Percentiles rank a stretch among this genome's conserved stretches.
These are phyloP conservation scores for Malthinus flaveolus DNA, from an alignment of 2,888 invertebrate genomes.

Conservation along the genomic window DNA sequence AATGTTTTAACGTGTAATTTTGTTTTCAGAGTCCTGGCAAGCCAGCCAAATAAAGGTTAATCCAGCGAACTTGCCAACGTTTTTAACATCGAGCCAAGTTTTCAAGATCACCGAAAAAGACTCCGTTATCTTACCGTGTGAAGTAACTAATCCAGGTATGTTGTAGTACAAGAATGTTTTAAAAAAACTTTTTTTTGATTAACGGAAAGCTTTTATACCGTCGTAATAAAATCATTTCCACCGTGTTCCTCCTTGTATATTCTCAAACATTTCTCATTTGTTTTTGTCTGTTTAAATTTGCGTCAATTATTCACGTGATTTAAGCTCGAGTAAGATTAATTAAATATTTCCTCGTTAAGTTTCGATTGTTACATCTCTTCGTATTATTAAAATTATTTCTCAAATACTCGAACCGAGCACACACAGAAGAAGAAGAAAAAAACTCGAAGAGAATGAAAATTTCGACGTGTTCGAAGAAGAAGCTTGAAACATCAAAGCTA, in stretches of 20 bases:
- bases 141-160: slow-evolving; percentile 62
- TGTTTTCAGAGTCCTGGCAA: slow-evolving; percentile 45
- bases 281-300: too few relatives aligned
- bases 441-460: too few relatives aligned
- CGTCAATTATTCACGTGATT: too few relatives aligned
- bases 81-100: slow-evolving; percentile 55
- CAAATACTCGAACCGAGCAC: not conserved
- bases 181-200: not conserved
- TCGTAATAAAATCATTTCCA: too few relatives aligned
- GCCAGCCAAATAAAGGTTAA: slow-evolving; percentile 48
- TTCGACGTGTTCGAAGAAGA: too few relatives aligned
- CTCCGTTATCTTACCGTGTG: slow-evolving; percentile 61
- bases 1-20: slow-evolving; percentile 21
- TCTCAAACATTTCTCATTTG: too few relatives aligned
- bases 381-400: not conserved
- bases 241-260: too few relatives aligned
- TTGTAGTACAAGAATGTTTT: not conserved
- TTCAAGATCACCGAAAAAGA: slow-evolving; percentile 61
- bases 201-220: not conserved
- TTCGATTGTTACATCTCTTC: not conserved
- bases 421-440: not conserved
- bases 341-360: too few relatives aligned
- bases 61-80: slow-evolving; percentile 52
- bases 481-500: slow-evolving; percentile 15
- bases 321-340: too few relatives aligned